phyloP scores from a whole-genome alignment of 2,113 vertebrate species.

The Chionomys nivalis region DNA sequence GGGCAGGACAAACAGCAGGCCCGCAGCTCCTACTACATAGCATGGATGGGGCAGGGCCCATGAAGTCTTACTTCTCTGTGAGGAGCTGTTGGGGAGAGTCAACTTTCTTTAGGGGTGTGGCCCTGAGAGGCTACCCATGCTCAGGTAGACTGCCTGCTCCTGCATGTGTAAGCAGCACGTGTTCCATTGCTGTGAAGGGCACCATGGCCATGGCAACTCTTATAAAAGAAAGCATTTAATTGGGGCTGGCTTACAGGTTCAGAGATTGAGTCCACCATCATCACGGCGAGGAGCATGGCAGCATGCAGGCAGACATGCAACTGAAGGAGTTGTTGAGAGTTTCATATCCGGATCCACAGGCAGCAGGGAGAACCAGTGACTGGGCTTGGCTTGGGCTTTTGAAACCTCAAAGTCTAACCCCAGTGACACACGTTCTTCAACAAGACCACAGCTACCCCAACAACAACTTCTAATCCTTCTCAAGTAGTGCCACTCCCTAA shows the following conservation, averaged over 20 bases:
- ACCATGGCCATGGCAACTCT: neutral
- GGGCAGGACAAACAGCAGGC: too few species aligned
- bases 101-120: neutral
- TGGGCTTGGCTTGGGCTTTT: neutral
- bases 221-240: neutral
- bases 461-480: neutral
- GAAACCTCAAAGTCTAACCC: neutral
- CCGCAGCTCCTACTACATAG: too few species aligned
- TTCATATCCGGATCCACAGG: neutral
- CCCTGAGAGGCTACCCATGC: neutral
- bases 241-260: neutral
- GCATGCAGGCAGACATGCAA: neutral
- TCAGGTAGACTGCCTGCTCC: neutral
- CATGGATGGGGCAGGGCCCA: neutral
- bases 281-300: neutral
- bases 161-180: neutral
- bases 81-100: neutral
- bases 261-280: neutral
- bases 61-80: neutral
- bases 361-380: neutral
- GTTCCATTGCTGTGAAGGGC: neutral
- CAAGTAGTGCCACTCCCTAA: neutral
- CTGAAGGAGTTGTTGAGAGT: too few species aligned
- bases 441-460: neutral
- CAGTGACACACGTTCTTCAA: neutral